Evolutionary conservation across 2,888 invertebrate species (phyloP).

Genomic region (Eupithecia exiguata): DNA sequence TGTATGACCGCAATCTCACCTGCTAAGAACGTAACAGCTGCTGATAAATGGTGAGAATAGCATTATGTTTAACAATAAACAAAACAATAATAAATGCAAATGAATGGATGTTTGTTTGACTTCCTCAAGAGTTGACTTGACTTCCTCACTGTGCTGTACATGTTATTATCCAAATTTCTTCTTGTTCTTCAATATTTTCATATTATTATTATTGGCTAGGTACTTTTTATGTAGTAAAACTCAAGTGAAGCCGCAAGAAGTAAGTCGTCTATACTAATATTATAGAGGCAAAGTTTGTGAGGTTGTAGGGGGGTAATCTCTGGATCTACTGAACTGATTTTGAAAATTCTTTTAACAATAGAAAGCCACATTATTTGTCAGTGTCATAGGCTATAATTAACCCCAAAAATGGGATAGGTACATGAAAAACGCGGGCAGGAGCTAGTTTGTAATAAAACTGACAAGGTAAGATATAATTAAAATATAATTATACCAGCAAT

Average conservation of each 20-base stretch:
- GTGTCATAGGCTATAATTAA: no score
- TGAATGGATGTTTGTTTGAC: neutral
- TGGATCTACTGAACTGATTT: no score
- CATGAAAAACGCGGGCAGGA: neutral
- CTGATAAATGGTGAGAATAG: neutral
- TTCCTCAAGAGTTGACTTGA: neutral
- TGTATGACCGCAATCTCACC: no score
- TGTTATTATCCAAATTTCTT: neutral
- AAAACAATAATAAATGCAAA: neutral
- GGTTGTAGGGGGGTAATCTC: no score
- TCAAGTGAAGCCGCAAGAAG: neutral
- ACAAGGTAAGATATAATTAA: neutral
- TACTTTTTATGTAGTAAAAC: neutral
- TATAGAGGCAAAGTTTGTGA: no score
- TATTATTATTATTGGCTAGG: no score
- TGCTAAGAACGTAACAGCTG: neutral
- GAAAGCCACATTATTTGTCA: no score
- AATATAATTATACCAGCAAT: conserved; percentile 2
- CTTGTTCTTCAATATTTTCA: neutral
- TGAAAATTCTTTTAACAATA: no score
- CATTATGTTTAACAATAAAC: neutral
- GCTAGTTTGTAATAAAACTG: neutral
- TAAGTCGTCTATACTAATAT: neutral
- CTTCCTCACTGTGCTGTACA: no score
- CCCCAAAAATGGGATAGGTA: no score